Conservation (phyloP, 2,113 vertebrate species). For the Xiphophorus hellerii region DNA sequence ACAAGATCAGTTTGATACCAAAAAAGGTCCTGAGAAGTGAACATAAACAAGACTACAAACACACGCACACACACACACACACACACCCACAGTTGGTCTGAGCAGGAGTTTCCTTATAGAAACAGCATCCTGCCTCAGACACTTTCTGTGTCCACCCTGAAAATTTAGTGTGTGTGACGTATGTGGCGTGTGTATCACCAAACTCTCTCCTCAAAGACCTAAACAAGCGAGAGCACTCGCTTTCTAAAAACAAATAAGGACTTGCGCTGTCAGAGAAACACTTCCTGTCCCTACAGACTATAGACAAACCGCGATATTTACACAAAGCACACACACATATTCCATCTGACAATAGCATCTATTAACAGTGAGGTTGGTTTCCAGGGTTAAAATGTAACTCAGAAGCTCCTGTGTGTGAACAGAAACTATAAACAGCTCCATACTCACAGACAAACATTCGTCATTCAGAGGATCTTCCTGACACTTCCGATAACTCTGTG, state of each 20-base stretch:
- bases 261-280: constrained; percentile 2
- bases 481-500: constrained; percentile 4
- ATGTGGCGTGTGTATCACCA: constrained; percentile 13
- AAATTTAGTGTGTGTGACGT: constrained; percentile 35
- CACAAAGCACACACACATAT: neutral
- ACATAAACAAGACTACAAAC: neutral
- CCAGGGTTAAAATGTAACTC: constrained; percentile 3
- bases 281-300: constrained; percentile 29
- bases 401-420: neutral
- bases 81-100: constrained; percentile 8
- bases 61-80: constrained; percentile 1
- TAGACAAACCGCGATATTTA: neutral
- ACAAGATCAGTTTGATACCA: neutral
- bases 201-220: constrained; percentile 51
- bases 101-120: constrained; percentile 64
- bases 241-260: constrained; percentile 46
- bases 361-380: neutral
- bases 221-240: constrained; percentile 33
- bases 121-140: constrained; percentile 75
- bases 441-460: constrained; percentile 21
- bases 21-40: neutral
- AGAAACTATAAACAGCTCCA: neutral
- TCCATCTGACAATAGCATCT: neutral
- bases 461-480: neutral
- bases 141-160: constrained; percentile 66